Evolutionary conservation across 2,888 invertebrate species (phyloP).

Genomic region (Pecten maximus): DNA sequence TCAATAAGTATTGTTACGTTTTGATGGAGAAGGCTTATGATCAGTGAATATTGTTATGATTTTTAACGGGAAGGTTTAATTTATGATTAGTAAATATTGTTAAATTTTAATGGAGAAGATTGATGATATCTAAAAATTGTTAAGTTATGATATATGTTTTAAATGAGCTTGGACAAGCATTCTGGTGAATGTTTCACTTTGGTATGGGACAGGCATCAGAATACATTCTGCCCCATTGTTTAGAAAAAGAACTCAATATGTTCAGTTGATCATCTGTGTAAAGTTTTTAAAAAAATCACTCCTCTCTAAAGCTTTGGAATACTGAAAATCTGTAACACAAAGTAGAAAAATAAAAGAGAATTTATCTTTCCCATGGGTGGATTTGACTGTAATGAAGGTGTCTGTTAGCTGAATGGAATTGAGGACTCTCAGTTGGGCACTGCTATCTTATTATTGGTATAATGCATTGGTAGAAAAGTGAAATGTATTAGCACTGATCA

Average conservation of each 20-base stretch:
- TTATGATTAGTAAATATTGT: no score
- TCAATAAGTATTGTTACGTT: no score
- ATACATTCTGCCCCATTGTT: neutral
- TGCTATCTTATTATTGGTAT: constrained; percentile 3
- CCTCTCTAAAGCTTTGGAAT: neutral
- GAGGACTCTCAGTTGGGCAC: neutral
- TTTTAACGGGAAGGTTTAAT: no score
- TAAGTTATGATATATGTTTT: no score
- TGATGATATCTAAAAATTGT: no score
- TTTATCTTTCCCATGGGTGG: neutral
- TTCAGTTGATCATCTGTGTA: neutral
- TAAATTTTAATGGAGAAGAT: no score
- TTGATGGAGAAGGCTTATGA: no score
- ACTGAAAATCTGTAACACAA: neutral
- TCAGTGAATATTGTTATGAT: no score
- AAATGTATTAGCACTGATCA: neutral
- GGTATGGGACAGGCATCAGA: no score
- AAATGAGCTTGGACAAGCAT: no score
- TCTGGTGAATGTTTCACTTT: neutral
- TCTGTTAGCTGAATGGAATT: neutral
- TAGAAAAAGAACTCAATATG: neutral
- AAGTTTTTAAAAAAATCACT: neutral
- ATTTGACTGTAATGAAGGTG: constrained; percentile 6
- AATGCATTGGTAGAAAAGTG: neutral
- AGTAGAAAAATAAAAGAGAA: neutral